Base-by-base conservation (phyloP, 1,140 invertebrate genomes). In the Solenopsis invicta region DNA sequence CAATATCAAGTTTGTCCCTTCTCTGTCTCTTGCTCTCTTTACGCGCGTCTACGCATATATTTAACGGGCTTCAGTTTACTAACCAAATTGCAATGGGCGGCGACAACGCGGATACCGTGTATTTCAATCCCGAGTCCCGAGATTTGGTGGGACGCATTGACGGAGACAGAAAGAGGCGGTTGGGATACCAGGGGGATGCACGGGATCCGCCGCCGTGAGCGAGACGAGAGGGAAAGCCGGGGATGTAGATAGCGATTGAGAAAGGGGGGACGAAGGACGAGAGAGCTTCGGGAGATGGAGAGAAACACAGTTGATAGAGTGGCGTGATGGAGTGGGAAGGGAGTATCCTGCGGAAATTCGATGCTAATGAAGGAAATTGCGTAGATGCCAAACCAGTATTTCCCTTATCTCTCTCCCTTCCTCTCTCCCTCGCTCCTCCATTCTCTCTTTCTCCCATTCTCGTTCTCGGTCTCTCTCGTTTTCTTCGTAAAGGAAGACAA, bases 311-410 rank as follows among this genome's bases (percentile, higher is more conserved):
- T 45, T 78, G 81, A 76, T 85, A 61, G 81, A 85, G 72, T 76
- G 45, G 85, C 72, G 54, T 37, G 41, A 64, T 41, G 85, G 64
- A 59, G 45, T 77, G 67, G 75, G 21, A 85, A 67, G 50, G 59
- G 89, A 64, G 64, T 85, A 86, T 92, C 86, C 87, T 91, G 88
- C 91, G 91, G 92, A 93, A 93, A 93, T 92, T 93, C 89, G 91
- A 93, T 92, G 92, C 91, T 93, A 92, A 92, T 92, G 91, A 92
- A 93, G 91, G 92, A 93, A 93, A 93, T 93, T 92, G 92, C 91
- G 91, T 91, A 92, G 91, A 92, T 92, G 91, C 91, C 92, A 87
- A 92, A 89, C 91, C 89, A 88, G 88, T 90, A 89, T 90, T 91
- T 92, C 88, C 85, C 84, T 85, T 89, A 87, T 88, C 88, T 89